phyloP scores from a whole-genome alignment of 2,113 vertebrate genomes.

The Neotoma lepida region DNA sequence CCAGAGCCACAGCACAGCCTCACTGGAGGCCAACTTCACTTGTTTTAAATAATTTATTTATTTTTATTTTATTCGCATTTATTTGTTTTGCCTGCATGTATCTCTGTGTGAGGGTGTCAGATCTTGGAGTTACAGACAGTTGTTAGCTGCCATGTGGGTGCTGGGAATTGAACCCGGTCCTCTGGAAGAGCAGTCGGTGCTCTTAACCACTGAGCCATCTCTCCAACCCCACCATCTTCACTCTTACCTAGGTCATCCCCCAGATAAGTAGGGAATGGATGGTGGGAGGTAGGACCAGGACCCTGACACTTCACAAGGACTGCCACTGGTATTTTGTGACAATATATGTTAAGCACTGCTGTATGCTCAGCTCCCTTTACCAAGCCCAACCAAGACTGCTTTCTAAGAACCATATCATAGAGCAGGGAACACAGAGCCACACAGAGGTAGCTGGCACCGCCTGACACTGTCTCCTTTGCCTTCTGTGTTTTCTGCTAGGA shows the following conservation, averaged over 20 bases:
- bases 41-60: background rate
- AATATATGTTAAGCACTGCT: background rate
- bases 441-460: background rate
- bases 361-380: background rate
- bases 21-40: background rate
- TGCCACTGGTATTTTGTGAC: background rate
- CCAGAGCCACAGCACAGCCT: background rate
- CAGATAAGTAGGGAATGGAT: background rate
- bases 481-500: background rate
- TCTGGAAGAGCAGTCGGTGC: background rate
- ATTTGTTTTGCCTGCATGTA: background rate
- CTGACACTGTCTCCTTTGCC: background rate
- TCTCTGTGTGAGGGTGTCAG: background rate
- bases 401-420: conserved; percentile 19
- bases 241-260: background rate
- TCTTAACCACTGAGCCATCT: background rate
- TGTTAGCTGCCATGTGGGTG: background rate
- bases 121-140: background rate
- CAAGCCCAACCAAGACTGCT: background rate
- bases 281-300: background rate
- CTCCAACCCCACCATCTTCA: background rate
- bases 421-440: background rate
- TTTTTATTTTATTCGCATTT: background rate
- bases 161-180: background rate
- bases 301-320: background rate